Evolutionary conservation across 2,888 invertebrate species (phyloP), one percentile per base, ranked within the genome.

Genomic region (Hipparchia semele): DNA sequence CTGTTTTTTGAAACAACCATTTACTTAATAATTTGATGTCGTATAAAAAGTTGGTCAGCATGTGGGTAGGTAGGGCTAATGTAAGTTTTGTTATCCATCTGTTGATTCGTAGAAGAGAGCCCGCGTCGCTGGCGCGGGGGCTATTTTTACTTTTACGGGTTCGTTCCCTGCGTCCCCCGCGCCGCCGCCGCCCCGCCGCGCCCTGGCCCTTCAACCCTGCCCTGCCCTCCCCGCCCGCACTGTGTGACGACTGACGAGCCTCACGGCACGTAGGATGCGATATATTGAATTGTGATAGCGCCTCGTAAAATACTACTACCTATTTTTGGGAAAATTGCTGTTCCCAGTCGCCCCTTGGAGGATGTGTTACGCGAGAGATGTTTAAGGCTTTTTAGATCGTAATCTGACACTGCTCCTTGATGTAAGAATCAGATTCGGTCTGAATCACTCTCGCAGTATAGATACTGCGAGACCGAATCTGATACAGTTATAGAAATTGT

Each of bases 121-220:
- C 71, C 67, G 73, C 87, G 87, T 87, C 75, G 77, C 68, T 83
- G 64, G 69, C 12, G 86, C 83, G 83, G 83, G 81, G 81, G 87
- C 87, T 92, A 92, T 92, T 91, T 92, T 89, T 90, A 90, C 87
- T 87, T 92, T 91, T 91, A 92, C 88, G 90, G 84, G 91, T 88
- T 90, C 88, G 84, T 90, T 86, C 89, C 88, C 89, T 84, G 80
- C 77, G 79, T 83, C 83, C 81, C 82, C 73, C 75, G 79, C 9
- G 77, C 82, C 79, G 75, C 79, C 83, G 83, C 81, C 82, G 74
- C 76, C 77, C 79, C 83, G 83, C 82, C 82, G 73, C 75, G 79
- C 82, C 83, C 84, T 86, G 79, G 77, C 81, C 82, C 82, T 84
- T 82, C 83, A 76, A 77, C 77, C 78, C 75, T 68, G 69, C 72